phyloP scores from a whole-genome alignment of 2,113 vertebrate species.

The Bubo bubo region DNA sequence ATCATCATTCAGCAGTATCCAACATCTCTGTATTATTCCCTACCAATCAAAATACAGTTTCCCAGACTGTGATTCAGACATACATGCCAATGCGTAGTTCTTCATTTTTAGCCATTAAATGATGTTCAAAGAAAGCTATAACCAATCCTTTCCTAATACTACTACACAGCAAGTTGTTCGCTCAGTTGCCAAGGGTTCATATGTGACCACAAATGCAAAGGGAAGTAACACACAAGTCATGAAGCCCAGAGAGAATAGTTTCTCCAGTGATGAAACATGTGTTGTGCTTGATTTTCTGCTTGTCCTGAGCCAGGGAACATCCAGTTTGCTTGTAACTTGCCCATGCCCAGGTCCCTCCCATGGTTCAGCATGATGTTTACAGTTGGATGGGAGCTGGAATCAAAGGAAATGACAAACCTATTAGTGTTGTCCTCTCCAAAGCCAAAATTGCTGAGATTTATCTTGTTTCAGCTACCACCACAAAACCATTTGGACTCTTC shows the following conservation, averaged over 20 bases:
- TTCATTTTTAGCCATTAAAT: not conserved
- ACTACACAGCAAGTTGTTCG: not conserved
- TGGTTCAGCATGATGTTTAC: not conserved
- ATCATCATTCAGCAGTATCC: not conserved
- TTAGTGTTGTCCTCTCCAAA: not conserved
- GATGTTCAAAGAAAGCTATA: not conserved
- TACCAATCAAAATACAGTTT: conserved; percentile 12
- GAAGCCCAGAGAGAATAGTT: not conserved
- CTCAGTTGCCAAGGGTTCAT: not conserved
- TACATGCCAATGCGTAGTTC: not conserved
- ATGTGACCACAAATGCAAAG: not conserved
- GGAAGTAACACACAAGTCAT: not conserved
- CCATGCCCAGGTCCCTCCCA: not conserved
- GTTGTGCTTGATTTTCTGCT: not conserved
- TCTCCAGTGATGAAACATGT: not conserved
- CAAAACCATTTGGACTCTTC: not conserved
- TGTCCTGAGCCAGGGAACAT: not conserved
- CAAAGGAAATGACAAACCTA: not conserved
- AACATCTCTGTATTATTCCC: conserved; percentile 12
- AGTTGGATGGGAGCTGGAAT: not conserved
- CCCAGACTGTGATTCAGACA: not conserved
- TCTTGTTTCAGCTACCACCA: not conserved
- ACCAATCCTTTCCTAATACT: not conserved
- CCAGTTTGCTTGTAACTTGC: not conserved
- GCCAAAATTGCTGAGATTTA: not conserved